These are phyloP conservation scores for Aphelenchoides besseyi DNA, from an alignment of 1,140 invertebrate species.

Conservation along the genomic window DNA sequence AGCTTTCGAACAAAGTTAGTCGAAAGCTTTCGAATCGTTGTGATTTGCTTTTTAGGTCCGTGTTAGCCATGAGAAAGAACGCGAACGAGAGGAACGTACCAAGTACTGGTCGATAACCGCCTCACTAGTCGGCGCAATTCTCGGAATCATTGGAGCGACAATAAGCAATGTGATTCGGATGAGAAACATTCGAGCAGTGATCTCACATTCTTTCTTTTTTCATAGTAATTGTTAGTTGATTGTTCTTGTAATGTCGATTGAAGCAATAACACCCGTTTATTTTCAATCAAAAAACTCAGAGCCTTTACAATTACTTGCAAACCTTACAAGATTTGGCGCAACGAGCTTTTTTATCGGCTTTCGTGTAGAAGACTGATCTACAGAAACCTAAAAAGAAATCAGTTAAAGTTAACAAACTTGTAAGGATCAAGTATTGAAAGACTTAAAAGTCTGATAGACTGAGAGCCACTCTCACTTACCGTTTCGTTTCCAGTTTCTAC, in stretches of 20 bases:
- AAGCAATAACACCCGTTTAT: too few relatives aligned
- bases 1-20: constrained; percentile 69
- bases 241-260: too few relatives aligned
- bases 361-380: background rate
- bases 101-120: constrained; percentile 77
- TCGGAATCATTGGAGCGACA: constrained; percentile 71
- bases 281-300: too few relatives aligned
- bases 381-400: too few relatives aligned
- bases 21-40: background rate
- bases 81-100: constrained; percentile 73
- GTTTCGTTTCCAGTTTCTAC: background rate
- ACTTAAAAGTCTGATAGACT: too few relatives aligned
- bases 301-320: too few relatives aligned
- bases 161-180: constrained; percentile 71
- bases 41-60: constrained; percentile 64
- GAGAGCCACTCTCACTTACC: too few relatives aligned
- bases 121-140: constrained; percentile 71
- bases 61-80: constrained; percentile 73
- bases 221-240: too few relatives aligned
- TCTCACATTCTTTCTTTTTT: too few relatives aligned
- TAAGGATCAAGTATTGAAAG: too few relatives aligned
- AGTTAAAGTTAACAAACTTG: too few relatives aligned
- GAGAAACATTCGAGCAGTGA: constrained; percentile 69
- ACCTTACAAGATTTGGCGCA: background rate
- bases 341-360: background rate